phyloP scores from a whole-genome alignment of 2,113 vertebrate genomes.

The Ptyas mucosa region DNA sequence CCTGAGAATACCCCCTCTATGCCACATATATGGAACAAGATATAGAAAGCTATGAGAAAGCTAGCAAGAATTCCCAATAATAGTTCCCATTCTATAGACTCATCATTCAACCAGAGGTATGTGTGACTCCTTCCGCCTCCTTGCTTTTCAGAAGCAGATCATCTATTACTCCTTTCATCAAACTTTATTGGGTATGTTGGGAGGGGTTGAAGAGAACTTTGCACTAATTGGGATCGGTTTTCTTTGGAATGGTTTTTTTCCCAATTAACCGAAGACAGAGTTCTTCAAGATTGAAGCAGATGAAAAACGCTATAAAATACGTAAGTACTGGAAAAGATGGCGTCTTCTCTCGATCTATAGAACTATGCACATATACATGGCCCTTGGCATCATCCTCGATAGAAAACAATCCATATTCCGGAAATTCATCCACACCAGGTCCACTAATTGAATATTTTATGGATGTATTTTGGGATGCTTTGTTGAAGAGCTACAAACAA shows the following conservation, averaged over 20 bases:
- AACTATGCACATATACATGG: conserved; percentile 40
- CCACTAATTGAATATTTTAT: conserved; percentile 71
- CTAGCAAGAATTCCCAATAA: neutral
- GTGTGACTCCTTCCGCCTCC: neutral
- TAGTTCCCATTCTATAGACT: neutral
- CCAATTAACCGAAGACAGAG: neutral
- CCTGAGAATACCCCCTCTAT: neutral
- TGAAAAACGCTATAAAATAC: neutral
- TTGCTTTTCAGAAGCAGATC: neutral
- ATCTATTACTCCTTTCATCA: neutral
- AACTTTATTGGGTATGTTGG: neutral
- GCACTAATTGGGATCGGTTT: neutral
- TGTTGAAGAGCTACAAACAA: conserved; percentile 59
- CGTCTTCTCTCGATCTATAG: conserved; percentile 72
- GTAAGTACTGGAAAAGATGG: conserved; percentile 63
- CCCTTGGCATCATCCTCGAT: conserved; percentile 56
- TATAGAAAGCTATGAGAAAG: neutral
- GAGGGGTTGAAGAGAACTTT: neutral
- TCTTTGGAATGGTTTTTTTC: neutral
- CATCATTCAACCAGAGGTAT: neutral
- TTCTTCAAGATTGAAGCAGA: neutral
- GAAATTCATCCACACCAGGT: conserved; percentile 63
- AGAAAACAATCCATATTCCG: conserved; percentile 66
- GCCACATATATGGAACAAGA: neutral
- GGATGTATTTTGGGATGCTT: neutral